phyloP scores from a whole-genome alignment of 2,113 vertebrate genomes.

The Myxocyprinus asiaticus region DNA sequence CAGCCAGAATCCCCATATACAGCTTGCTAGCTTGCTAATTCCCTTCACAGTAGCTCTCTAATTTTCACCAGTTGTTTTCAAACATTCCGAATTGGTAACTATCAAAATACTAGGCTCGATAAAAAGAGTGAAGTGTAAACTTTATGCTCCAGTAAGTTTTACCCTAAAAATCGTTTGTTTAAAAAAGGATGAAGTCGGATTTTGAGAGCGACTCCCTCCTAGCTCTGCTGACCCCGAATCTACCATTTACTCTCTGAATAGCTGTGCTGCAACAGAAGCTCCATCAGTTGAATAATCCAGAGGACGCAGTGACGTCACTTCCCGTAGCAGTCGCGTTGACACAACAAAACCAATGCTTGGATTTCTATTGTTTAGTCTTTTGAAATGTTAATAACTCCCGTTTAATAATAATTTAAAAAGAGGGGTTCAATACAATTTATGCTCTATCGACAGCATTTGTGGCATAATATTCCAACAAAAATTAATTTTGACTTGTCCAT shows the following conservation, averaged over 20 bases:
- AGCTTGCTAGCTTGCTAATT: constrained; percentile 51
- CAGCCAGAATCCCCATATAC: constrained; percentile 41
- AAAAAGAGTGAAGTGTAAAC: constrained; percentile 51
- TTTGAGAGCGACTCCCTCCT: constrained; percentile 29
- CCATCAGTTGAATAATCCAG: constrained; percentile 56
- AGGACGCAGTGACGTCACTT: constrained; percentile 77
- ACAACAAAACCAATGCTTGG: constrained; percentile 39
- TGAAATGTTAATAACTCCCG: neutral
- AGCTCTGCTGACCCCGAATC: constrained; percentile 10
- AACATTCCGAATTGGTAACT: constrained; percentile 60
- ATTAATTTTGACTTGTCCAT: too few species aligned
- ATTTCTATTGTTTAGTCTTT: constrained; percentile 34
- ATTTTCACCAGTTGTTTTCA: constrained; percentile 83
- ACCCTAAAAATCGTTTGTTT: neutral
- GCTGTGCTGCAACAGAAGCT: constrained; percentile 1
- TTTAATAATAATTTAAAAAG: too few species aligned
- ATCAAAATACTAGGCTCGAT: constrained; percentile 73
- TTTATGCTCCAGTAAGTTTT: constrained; percentile 68
- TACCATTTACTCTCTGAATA: constrained; percentile 34
- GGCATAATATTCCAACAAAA: too few species aligned
- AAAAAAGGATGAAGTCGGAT: constrained; percentile 87
- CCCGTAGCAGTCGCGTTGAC: constrained; percentile 67
- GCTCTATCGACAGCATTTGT: too few species aligned
- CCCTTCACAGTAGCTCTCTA: constrained; percentile 58
- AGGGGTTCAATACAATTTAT: too few species aligned